Evolutionary conservation across 1,140 invertebrate species (phyloP).

Genomic region (Atopsyche davidsoni): DNA sequence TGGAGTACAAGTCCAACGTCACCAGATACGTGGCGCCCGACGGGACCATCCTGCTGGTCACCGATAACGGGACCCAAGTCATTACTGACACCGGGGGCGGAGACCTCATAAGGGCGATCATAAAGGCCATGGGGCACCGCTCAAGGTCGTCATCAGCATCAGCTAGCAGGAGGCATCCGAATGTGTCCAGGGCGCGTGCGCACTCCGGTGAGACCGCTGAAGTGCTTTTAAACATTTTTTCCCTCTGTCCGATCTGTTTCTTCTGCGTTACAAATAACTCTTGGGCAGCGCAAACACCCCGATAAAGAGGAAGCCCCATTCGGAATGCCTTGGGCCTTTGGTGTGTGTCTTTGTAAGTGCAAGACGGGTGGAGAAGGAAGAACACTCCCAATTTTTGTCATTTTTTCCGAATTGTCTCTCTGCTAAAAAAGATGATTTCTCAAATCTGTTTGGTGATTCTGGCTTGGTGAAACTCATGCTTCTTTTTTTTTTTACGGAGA

Average conservation of each 20-base stretch:
- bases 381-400: too few relatives aligned
- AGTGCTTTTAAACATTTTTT: neutral
- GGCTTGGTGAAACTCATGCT: too few relatives aligned
- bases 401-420: too few relatives aligned
- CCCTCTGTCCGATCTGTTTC: slow-evolving; percentile 12
- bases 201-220: slow-evolving; percentile 39
- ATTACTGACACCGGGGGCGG: slow-evolving; percentile 46
- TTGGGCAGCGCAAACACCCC: too few relatives aligned
- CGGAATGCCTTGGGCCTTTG: too few relatives aligned
- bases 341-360: too few relatives aligned
- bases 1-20: slow-evolving; percentile 31
- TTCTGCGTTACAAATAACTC: too few relatives aligned
- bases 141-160: slow-evolving; percentile 38
- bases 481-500: too few relatives aligned
- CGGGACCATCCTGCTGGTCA: slow-evolving; percentile 47
- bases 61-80: slow-evolving; percentile 48
- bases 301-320: too few relatives aligned
- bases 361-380: too few relatives aligned
- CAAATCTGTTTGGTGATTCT: too few relatives aligned
- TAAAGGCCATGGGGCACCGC: slow-evolving; percentile 37
- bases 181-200: slow-evolving; percentile 17
- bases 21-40: slow-evolving; percentile 46
- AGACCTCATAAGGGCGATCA: slow-evolving; percentile 45
- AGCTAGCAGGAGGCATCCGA: slow-evolving; percentile 34
- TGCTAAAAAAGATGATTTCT: too few relatives aligned